Conservation (phyloP, 2,797 vertebrate species). For the Hydrophis major region DNA sequence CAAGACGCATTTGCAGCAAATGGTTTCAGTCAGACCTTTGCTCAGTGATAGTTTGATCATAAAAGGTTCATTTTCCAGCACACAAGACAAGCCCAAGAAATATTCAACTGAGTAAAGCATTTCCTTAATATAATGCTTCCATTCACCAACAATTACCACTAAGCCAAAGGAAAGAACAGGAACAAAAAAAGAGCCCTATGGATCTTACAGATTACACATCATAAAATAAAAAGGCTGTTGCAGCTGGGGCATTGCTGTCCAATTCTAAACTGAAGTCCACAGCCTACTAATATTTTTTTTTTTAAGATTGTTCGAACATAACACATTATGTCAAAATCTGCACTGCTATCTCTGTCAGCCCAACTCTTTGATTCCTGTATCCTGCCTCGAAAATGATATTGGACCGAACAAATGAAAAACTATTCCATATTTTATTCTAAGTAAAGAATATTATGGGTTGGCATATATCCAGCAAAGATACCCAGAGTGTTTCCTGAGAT, state of each 20-base stretch:
- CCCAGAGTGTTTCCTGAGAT: neutral
- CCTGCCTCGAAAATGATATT: neutral
- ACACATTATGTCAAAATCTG: slow-evolving; percentile 68
- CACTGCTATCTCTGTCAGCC: slow-evolving; percentile 30
- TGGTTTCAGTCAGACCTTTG: slow-evolving; percentile 57
- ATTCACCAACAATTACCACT: slow-evolving; percentile 50
- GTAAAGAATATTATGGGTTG: neutral
- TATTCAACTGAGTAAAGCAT: slow-evolving; percentile 45
- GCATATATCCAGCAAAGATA: neutral
- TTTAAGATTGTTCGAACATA: slow-evolving; percentile 64
- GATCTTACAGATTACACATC: slow-evolving; percentile 31
- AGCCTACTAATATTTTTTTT: slow-evolving; percentile 73
- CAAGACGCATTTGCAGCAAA: slow-evolving; percentile 32
- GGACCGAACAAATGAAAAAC: neutral
- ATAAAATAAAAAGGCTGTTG: slow-evolving; percentile 57
- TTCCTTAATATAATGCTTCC: slow-evolving; percentile 57
- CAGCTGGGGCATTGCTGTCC: slow-evolving; percentile 63
- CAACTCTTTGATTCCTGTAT: slow-evolving; percentile 9
- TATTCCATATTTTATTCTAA: slow-evolving; percentile 28
- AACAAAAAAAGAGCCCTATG: slow-evolving; percentile 10
- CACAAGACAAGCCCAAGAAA: slow-evolving; percentile 23
- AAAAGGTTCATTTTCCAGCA: slow-evolving; percentile 51
- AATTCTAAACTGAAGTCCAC: slow-evolving; percentile 81
- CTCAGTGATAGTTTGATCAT: slow-evolving; percentile 38
- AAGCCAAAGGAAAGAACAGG: neutral